These are phyloP conservation scores for Athene noctua DNA, from an alignment of 2,113 vertebrate species.

Conservation along the genomic window DNA sequence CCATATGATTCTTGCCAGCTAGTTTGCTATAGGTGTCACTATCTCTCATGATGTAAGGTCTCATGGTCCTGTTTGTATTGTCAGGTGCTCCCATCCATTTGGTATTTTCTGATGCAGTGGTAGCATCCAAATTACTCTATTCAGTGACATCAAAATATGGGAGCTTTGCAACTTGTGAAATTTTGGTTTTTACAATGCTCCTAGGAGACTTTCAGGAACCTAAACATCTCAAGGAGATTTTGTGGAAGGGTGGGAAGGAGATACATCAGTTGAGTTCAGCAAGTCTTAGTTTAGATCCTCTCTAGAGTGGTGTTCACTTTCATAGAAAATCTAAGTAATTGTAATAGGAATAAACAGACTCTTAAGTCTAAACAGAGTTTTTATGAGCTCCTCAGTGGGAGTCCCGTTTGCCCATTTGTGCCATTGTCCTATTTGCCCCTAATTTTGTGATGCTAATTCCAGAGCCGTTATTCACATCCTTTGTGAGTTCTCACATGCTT, in stretches of 20 bases:
- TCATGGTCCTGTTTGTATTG: background rate
- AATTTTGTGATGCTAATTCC: background rate
- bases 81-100: background rate
- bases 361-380: background rate
- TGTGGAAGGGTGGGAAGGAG: background rate
- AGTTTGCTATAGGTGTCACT: background rate
- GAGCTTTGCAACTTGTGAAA: background rate
- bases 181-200: background rate
- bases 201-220: background rate
- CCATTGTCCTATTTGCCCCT: background rate
- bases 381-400: background rate
- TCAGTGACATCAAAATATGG: background rate
- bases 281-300: background rate
- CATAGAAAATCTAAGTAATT: background rate
- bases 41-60: background rate
- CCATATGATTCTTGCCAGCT: background rate
- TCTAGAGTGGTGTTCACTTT: background rate
- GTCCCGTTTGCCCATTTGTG: background rate
- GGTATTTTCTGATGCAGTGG: background rate
- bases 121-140: background rate
- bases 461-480: fast-evolving
- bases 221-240: background rate
- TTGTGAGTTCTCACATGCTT: background rate
- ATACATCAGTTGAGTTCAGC: background rate
- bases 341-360: background rate